Evolutionary conservation across 2,888 invertebrate species (phyloP).

Genomic region (Patella pellucida): DNA sequence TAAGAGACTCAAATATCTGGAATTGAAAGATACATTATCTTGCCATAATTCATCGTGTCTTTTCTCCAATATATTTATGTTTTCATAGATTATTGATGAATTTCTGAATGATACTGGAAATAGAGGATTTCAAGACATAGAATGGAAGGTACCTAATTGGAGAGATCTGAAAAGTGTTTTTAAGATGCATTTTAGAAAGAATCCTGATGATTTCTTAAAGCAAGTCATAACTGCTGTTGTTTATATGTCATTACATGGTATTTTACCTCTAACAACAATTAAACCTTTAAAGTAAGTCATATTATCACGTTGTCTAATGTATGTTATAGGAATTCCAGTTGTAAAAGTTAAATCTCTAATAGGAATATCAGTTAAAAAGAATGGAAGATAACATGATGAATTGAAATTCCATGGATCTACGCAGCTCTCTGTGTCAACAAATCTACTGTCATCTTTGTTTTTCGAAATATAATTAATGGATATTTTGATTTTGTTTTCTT

Average conservation of each 20-base stretch:
- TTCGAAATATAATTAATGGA: too few relatives aligned
- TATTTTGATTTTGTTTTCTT: too few relatives aligned
- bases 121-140: background rate
- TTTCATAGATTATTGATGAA: constrained; percentile 25
- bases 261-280: background rate
- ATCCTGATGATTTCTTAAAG: constrained; percentile 10
- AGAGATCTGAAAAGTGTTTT: background rate
- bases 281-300: constrained; percentile 10
- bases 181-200: background rate
- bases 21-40: background rate
- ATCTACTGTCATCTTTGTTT: too few relatives aligned
- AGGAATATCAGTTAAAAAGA: too few relatives aligned
- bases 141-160: constrained; percentile 16
- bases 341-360: too few relatives aligned
- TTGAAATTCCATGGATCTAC: too few relatives aligned
- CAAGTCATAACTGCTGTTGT: constrained; percentile 20
- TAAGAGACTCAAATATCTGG: background rate
- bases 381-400: too few relatives aligned
- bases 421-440: too few relatives aligned
- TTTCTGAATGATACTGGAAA: constrained; percentile 19
- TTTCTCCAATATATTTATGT: background rate
- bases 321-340: too few relatives aligned
- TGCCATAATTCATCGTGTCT: too few relatives aligned
- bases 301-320: background rate
- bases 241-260: constrained; percentile 16